Conservation (phyloP, 2,888 invertebrate species). For the Pomacea canaliculata region DNA sequence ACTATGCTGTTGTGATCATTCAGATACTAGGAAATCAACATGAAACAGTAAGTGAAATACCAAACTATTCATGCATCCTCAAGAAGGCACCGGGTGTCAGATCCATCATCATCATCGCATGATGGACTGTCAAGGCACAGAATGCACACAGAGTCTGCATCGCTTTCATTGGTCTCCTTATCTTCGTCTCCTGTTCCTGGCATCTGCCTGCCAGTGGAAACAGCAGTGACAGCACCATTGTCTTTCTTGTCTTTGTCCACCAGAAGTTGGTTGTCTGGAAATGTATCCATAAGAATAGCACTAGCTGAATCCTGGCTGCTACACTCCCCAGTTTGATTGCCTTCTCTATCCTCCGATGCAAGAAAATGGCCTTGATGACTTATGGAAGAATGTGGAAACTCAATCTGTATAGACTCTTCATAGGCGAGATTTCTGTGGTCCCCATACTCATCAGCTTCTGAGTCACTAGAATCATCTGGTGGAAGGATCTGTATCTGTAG, state of each 20-base stretch:
- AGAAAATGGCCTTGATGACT: slow-evolving; percentile 30
- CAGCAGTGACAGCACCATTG: no score
- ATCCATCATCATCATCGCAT: background rate
- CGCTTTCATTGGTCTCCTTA: slow-evolving; percentile 9
- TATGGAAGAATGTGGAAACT: slow-evolving; percentile 33
- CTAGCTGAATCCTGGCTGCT: slow-evolving; percentile 27
- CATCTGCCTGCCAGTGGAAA: background rate
- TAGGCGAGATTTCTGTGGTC: slow-evolving; percentile 20
- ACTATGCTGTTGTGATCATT: no score
- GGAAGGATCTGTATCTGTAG: background rate
- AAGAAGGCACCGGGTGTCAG: slow-evolving; percentile 21
- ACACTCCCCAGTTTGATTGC: background rate
- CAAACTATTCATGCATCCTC: background rate
- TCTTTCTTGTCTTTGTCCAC: background rate
- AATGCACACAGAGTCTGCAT: slow-evolving; percentile 21
- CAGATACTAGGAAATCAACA: background rate
- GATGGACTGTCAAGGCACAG: slow-evolving; percentile 20
- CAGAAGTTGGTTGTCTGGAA: background rate
- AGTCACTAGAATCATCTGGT: slow-evolving; percentile 11
- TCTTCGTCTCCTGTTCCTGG: background rate
- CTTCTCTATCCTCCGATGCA: slow-evolving; percentile 26
- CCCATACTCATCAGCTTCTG: slow-evolving; percentile 1
- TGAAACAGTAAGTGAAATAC: background rate
- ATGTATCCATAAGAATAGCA: slow-evolving; percentile 19
- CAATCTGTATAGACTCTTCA: slow-evolving; percentile 34